Evolutionary conservation across 2,797 vertebrate species (phyloP).

Genomic region (Hoplostethus atlanticus): DNA sequence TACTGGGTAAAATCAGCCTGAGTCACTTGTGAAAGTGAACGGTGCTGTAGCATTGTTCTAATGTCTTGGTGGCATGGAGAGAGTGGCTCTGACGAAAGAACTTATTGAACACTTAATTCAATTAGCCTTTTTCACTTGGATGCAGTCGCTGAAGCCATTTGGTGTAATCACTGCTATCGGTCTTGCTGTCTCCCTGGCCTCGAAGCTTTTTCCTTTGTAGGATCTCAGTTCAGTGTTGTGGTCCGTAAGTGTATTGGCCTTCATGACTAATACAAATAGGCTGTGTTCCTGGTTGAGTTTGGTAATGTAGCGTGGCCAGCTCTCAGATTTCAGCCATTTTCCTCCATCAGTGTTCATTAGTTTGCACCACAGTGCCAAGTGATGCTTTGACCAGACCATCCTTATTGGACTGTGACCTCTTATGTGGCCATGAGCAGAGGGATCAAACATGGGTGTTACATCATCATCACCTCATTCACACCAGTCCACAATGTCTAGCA

Average conservation of each 20-base stretch:
- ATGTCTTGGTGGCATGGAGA: conserved; percentile 1
- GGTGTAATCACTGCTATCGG: conserved; percentile 66
- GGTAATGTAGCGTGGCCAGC: conserved; percentile 39
- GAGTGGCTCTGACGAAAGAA: conserved; percentile 45
- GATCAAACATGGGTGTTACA: conserved; percentile 22
- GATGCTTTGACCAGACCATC: not conserved
- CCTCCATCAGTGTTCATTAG: conserved; percentile 69
- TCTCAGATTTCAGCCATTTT: conserved; percentile 59
- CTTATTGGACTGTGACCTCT: conserved; percentile 24
- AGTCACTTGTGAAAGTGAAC: not conserved
- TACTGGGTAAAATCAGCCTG: not conserved
- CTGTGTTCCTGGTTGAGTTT: conserved; percentile 47
- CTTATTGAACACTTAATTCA: conserved; percentile 61
- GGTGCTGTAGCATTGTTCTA: conserved; percentile 9
- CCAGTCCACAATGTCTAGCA: not conserved
- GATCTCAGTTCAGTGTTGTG: conserved; percentile 46
- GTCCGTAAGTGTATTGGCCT: conserved; percentile 45
- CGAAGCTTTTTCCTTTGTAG: conserved; percentile 51
- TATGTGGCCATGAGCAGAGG: conserved; percentile 18
- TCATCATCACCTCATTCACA: not conserved
- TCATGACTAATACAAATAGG: conserved; percentile 59
- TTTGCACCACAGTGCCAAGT: conserved; percentile 27
- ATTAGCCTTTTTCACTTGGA: conserved; percentile 48
- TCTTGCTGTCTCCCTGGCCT: conserved; percentile 59
- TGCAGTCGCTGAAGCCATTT: conserved; percentile 41